Evolutionary conservation across 2,797 vertebrate species (phyloP), one percentile per base, ranked within the genome.

Genomic region (Mus spretus): DNA sequence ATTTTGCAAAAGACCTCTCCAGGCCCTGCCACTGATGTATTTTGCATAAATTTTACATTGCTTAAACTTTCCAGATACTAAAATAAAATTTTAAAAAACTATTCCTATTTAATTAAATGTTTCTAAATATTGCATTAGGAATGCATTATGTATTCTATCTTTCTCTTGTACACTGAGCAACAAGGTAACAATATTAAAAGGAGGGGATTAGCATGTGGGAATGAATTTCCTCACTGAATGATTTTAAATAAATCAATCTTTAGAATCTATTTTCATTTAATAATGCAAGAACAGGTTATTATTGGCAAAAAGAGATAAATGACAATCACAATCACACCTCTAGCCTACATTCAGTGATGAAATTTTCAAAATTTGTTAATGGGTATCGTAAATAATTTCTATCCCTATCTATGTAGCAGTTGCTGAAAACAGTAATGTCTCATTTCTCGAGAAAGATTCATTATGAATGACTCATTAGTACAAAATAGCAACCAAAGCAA

Each of bases 31-130:
- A 96, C 40, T 53, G 74, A 93, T 96, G 81, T 87, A 84, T 59
- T 94, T 95, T 83, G 47, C 82, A 79, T 96, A 98, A 97, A 96
- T 96, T 53, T 94, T 94, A 1, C 63, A 37, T 97, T 98, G 87
- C 44, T 95, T 97, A 96, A 97, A 97, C 1, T 2, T 70, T 95
- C 79, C 63, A 74, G 94, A 97, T 97, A 97, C 96, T 88, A 63
- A 96, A 98, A 97, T 96, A 98, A 97, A 98, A 97, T 95, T 40
- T 20, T 34, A 11, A 97, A 55, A 86, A 93, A 97, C 83, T 98
- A 24, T 96, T 97, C 97, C 70, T 89, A 95, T 97, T 70, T 98
- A 98, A 97, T 98, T 97, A 98, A 98, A 95, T 28, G 61, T 98
- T 94, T 70, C 70, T 97, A 97, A 98, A 97, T 63, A 26, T 89